Percentiles rank a stretch among this genome's conserved stretches.
Conservation (phyloP, 2,888 invertebrate genomes). For the Apamea sordens region DNA sequence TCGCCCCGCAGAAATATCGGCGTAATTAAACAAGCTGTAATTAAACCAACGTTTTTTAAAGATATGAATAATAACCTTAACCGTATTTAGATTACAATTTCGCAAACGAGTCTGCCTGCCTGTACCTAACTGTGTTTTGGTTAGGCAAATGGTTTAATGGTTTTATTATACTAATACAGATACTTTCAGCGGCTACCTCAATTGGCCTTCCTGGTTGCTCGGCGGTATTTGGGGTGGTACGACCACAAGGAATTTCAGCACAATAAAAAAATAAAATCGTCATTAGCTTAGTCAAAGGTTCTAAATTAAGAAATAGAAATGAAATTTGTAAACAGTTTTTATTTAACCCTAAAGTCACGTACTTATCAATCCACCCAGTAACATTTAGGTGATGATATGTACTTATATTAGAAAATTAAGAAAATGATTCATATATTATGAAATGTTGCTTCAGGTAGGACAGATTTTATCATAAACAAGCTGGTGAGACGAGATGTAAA, state of each 20-base stretch:
- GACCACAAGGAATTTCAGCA: neutral
- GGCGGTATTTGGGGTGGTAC: neutral
- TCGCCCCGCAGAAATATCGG: constrained; percentile 70
- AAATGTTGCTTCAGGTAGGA: neutral
- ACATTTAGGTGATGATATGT: neutral
- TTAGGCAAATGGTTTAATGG: neutral
- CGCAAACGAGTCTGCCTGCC: constrained; percentile 13
- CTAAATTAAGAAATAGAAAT: neutral
- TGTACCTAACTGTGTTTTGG: neutral
- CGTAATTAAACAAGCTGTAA: constrained; percentile 70
- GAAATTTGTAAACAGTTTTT: neutral
- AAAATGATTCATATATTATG: neutral
- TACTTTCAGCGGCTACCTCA: neutral
- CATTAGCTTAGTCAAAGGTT: neutral
- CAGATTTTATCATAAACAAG: neutral
- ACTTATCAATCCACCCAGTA: neutral
- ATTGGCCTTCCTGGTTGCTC: no score
- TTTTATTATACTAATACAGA: neutral
- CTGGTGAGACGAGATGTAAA: neutral
- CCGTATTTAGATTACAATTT: constrained; percentile 39
- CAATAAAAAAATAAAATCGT: neutral
- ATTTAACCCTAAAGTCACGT: neutral
- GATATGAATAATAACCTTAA: constrained; percentile 64
- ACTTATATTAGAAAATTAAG: neutral
- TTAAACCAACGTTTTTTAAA: constrained; percentile 73